Percentiles rank a stretch among this genome's conserved stretches.
These are phyloP conservation scores for Nipponacmea schrenckii DNA, from an alignment of 2,888 invertebrate genomes.

Conservation along the genomic window DNA sequence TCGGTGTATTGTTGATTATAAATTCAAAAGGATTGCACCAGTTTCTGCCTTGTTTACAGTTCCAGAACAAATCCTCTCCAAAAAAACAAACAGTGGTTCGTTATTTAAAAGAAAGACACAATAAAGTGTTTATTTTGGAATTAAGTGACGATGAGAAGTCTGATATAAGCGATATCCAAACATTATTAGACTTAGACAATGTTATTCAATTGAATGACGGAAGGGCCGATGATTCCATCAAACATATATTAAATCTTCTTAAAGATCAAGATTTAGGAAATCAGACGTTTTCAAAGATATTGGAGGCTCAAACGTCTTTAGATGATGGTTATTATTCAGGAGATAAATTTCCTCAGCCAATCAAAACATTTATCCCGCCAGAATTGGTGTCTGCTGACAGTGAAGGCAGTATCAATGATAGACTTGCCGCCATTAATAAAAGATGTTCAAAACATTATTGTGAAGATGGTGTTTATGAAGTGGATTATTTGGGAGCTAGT, in stretches of 20 bases:
- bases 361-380: background rate
- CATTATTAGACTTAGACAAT: background rate
- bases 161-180: background rate
- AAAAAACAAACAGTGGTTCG: background rate
- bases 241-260: background rate
- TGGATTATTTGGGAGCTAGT: too few species aligned
- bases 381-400: background rate
- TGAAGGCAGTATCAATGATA: background rate
- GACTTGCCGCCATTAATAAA: background rate
- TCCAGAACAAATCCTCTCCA: background rate
- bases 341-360: background rate
- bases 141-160: background rate
- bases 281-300: background rate
- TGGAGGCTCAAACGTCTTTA: background rate
- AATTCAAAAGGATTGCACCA: too few species aligned
- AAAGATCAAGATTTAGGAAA: background rate
- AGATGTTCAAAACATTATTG: background rate
- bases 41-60: background rate
- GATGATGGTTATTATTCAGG: constrained; percentile 1
- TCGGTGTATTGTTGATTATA: background rate
- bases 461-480: too few species aligned
- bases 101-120: background rate
- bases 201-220: background rate
- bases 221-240: background rate
- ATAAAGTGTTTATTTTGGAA: background rate